A percentile compares a stretch with the other conserved stretches of the same genome.
These are phyloP conservation scores for Xanthia togata DNA, from an alignment of 2,888 invertebrate species.

Conservation along the genomic window DNA sequence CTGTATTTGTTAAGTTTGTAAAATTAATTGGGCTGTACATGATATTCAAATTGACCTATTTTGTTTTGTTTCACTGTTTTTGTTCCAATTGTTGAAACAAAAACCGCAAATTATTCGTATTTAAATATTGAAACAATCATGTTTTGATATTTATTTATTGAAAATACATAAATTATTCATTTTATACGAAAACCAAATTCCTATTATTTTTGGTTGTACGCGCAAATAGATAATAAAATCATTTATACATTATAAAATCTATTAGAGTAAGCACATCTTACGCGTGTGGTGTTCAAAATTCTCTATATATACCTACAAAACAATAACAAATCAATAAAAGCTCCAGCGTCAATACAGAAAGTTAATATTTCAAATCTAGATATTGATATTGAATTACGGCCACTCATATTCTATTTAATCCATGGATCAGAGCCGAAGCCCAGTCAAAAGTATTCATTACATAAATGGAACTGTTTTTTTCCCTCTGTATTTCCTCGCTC, in stretches of 20 bases:
- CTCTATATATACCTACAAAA: not conserved
- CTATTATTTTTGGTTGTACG: not conserved
- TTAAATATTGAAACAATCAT: slow-evolving; percentile 4
- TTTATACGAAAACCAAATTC: not conserved
- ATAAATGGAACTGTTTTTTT: slow-evolving; percentile 48
- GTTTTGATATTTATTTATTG: not conserved
- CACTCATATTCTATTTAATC: slow-evolving; percentile 48
- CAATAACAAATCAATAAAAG: slow-evolving; percentile 8
- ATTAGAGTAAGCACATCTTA: not conserved
- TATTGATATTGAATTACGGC: slow-evolving; percentile 39
- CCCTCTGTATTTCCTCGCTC: slow-evolving; percentile 22
- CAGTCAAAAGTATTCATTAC: slow-evolving; percentile 58
- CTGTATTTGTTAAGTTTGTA: slow-evolving; percentile 7
- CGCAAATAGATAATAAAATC: not conserved
- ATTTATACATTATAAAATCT: not conserved
- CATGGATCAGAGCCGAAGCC: slow-evolving; percentile 27
- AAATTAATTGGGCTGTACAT: not conserved
- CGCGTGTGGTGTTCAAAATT: not conserved
- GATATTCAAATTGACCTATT: not conserved
- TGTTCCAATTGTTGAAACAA: slow-evolving; percentile 23
- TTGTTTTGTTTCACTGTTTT: slow-evolving; percentile 9
- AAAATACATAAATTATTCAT: not conserved
- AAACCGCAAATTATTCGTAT: slow-evolving; percentile 17
- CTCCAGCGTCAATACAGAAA: slow-evolving; percentile 2
- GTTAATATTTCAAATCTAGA: slow-evolving; percentile 24